Percentiles rank a stretch among this genome's conserved stretches.
Evolutionary conservation across 1,140 invertebrate species (phyloP).

Genomic region (Drosophila baimaii): DNA sequence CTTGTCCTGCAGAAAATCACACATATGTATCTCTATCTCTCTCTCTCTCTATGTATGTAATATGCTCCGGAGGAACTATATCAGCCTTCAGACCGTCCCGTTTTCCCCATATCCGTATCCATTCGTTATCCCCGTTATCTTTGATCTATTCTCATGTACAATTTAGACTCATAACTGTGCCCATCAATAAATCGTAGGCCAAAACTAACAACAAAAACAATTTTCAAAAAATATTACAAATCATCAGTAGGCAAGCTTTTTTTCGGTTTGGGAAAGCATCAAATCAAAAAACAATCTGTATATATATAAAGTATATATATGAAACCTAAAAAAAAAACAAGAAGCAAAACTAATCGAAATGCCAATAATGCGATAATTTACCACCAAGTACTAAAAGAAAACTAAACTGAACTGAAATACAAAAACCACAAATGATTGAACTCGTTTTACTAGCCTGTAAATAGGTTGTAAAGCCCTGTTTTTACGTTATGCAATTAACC

Average conservation of each 20-base stretch:
- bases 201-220: no score
- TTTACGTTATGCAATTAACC: constrained; percentile 77
- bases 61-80: constrained; percentile 21
- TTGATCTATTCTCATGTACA: constrained; percentile 11
- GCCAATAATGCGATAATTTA: constrained; percentile 12
- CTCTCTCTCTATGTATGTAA: constrained; percentile 13
- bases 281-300: constrained; percentile 29
- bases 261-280: constrained; percentile 31
- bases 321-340: constrained; percentile 6
- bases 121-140: not conserved
- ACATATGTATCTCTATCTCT: constrained; percentile 9
- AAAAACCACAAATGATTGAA: constrained; percentile 71
- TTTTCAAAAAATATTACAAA: not conserved
- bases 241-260: constrained; percentile 37
- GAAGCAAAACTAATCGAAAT: constrained; percentile 34
- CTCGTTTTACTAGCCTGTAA: constrained; percentile 85
- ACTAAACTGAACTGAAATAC: constrained; percentile 19
- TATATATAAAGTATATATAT: constrained; percentile 23
- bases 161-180: constrained; percentile 25
- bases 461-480: constrained; percentile 84
- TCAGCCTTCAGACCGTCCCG: constrained; percentile 7
- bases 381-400: constrained; percentile 26
- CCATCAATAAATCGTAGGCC: constrained; percentile 18
- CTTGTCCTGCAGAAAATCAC: constrained; percentile 20
- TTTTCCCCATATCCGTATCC: not conserved